phyloP scores from a whole-genome alignment of 1,140 invertebrate genomes.

The Drosophila pseudoobscura region DNA sequence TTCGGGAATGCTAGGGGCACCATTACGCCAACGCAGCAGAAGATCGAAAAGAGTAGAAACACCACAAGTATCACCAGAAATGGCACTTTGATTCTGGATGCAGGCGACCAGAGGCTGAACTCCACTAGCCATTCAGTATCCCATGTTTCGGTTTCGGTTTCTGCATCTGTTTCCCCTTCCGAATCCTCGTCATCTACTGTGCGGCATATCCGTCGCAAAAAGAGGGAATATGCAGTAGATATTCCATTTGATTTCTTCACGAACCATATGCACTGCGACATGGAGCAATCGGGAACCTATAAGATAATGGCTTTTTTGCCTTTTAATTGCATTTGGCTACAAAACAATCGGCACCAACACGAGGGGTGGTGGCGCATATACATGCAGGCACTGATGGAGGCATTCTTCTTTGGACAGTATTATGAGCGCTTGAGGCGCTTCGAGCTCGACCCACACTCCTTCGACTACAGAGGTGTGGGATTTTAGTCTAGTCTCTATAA shows the following conservation, averaged over 20 bases:
- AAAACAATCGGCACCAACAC: conserved; percentile 9
- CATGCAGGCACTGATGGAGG: conserved; percentile 23
- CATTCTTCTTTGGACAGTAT: conserved; percentile 35
- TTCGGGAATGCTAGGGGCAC: too few species aligned
- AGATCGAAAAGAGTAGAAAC: too few species aligned
- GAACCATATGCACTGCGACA: conserved; percentile 24
- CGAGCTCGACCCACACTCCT: conserved; percentile 1
- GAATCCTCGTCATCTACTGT: too few species aligned
- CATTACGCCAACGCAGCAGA: too few species aligned
- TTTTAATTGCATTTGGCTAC: conserved; percentile 30
- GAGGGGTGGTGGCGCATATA: conserved; percentile 24
- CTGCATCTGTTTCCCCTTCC: too few species aligned
- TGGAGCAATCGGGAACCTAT: neutral
- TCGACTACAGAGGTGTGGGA: neutral
- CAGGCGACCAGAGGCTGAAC: too few species aligned
- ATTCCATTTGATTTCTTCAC: conserved; percentile 31
- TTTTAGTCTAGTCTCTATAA: too few species aligned
- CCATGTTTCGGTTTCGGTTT: too few species aligned
- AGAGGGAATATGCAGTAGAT: conserved; percentile 3
- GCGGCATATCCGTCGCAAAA: conserved; percentile 15
- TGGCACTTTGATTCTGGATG: too few species aligned
- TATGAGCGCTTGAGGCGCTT: conserved; percentile 23
- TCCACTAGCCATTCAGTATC: too few species aligned
- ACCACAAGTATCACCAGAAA: too few species aligned
- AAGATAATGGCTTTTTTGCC: neutral